Evolutionary conservation across 2,888 invertebrate species (phyloP), one percentile per base, ranked within the genome.

Genomic region (Agrotis ipsilon): DNA sequence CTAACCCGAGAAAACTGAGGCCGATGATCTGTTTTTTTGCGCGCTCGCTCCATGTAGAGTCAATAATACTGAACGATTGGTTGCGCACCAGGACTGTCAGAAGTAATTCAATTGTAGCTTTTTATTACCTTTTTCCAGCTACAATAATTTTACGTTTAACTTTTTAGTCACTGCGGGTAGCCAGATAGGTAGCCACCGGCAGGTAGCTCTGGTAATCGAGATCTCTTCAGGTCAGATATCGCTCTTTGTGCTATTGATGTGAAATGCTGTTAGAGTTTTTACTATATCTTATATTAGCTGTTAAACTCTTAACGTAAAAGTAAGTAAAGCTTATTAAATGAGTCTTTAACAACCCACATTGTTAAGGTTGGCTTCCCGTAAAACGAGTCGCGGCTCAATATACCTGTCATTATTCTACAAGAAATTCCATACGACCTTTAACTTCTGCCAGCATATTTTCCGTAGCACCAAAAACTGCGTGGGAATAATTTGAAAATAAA

Each of bases 21-120:
- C 21, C 60, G 64, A 68, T 68, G 76, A 68, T 75, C 75, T 45
- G 45, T 62, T 43, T 66, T 61, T 72, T 72, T 78, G 59, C 72
- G 24, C 46, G 27, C 49, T 18, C 14, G 39, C 61, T 65, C 66
- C 54, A 43, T 71, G 43, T 21, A 45, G 19, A 61, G 75, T 74
- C 73, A 74, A 74, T 75, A 74, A 46, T 74, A 57, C 55, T 46
- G 68, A 54, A 24, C 75, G 75, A 75, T 75, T 75, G 49, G 63
- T 63, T 49, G 59, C 75, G 69, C 69, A 46, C 69, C 58, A 63
- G 58, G 32, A 54, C 68, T 49, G 52, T 14, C 58, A 64, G 65
- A 75, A 27, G 24, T 75, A 75, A 74, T 74, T 67, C 51, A 72
- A 72, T 72, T 67, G 49, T 24, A 27, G 46, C 49, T 74, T 67